Evolutionary conservation across 2,113 vertebrate genomes (phyloP).

Genomic region (Cryptomyrus ogoouensis): DNA sequence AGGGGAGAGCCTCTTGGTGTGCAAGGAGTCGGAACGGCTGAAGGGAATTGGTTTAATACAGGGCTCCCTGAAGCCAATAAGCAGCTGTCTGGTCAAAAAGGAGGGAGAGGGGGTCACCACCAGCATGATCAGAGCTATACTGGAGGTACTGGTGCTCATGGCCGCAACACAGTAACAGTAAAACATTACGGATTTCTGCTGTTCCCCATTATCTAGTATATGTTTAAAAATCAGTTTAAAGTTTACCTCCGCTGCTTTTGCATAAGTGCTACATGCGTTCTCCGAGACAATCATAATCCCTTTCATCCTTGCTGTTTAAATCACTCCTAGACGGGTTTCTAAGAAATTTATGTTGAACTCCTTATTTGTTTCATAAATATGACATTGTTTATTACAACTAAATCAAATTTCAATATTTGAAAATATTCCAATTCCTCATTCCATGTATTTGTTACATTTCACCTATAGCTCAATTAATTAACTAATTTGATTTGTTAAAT

Average conservation of each 20-base stretch:
- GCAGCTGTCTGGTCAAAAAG: conserved; percentile 76
- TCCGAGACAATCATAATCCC: too few species aligned
- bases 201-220: background rate
- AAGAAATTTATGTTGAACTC: too few species aligned
- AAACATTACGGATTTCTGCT: background rate
- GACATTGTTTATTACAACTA: too few species aligned
- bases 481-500: background rate
- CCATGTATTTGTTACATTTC: background rate
- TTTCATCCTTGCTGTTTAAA: too few species aligned
- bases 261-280: too few species aligned
- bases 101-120: conserved; percentile 78
- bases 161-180: background rate
- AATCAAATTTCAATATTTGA: too few species aligned
- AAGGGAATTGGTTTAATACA: conserved; percentile 79
- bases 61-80: conserved; percentile 78
- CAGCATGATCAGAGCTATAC: conserved; percentile 89
- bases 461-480: background rate
- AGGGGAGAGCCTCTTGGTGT: conserved; percentile 94
- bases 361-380: too few species aligned
- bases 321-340: too few species aligned
- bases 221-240: too few species aligned
- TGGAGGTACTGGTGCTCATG: conserved; percentile 71
- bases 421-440: background rate
- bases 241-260: too few species aligned
- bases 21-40: conserved; percentile 80